Evolutionary conservation across 2,888 invertebrate genomes (phyloP), one percentile per base, ranked within the genome.

Genomic region (Cryptocephalus moraei): DNA sequence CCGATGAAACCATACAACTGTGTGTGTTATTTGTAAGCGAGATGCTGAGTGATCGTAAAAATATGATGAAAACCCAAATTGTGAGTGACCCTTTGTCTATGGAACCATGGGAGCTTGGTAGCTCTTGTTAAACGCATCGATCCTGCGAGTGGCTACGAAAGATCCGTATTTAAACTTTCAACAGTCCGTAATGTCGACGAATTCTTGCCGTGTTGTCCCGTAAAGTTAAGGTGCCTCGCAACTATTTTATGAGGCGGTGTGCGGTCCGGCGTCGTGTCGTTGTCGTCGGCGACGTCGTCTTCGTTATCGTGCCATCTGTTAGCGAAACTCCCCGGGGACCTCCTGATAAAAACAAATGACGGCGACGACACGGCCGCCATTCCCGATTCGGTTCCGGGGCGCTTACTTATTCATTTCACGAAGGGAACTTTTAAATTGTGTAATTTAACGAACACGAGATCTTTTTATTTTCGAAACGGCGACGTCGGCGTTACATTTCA

Each of bases 331-430:
- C 64, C 62, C 56, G 44, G 48, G 64, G 63, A 65, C 62, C 58
- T 58, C 53, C 64, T 68, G 69, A 69, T 68, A 69, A 69, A 67
- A 68, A 69, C 67, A 68, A 69, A 69, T 68, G 68, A 66, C 67
- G 57, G 59, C 65, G 65, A 68, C 67, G 67, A 67, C 68, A 65
- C 62, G 62, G 64, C 62, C 64, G 58, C 63, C 12, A 13, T 14
- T 36, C 66, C 66, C 68, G 67, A 66, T 64, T 62, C 64, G 65
- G 64, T 65, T 64, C 63, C 65, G 56, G 36, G 61, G 63, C 65
- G 60, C 64, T 68, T 68, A 69, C 67, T 71, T 71, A 71, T 72
- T 71, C 71, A 70, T 71, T 70, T 67, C 70, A 69, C 70, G 72
- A 67, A 65, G 64, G 65, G 66, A 70, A 70, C 70, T 71, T 72